Evolutionary conservation across 2,888 invertebrate species (phyloP), one percentile per base, ranked within the genome.

Genomic region (Nomada flava): DNA sequence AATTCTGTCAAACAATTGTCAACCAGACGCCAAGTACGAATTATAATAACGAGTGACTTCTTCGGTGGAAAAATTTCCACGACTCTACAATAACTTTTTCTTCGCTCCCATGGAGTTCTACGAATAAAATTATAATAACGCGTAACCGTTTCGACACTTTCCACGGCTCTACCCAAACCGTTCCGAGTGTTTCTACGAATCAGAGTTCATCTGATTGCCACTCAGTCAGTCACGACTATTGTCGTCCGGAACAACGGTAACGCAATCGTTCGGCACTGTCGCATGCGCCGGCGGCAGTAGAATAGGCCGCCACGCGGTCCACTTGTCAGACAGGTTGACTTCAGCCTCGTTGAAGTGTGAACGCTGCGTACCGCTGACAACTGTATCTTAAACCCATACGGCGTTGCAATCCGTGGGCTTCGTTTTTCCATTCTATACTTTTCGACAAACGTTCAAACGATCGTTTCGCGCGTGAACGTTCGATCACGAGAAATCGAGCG

Each of bases 281-380:
- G 42, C 55, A 44, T 50, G 18, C 11, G 29, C 10, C 60, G 55
- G 55, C 44, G 80, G 23, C 47, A 74, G 73, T 73, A 64, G 80
- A 60, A 64, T 68, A 81, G 80, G 63, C 26, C 26, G 68, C 29
- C 26, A 29, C 47, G 63, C 29, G 13, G 42, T 44, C 20, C 26
- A 65, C 69, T 55, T 53, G 74, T 81, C 81, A 60, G 81, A 80
- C 81, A 65, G 57, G 80, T 74, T 64, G 69, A 64, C 57, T 26
- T 26, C 69, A 63, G 72, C 63, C 55, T 18, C 80, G 60, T 67
- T 67, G 60, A 73, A 73, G 73, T 80, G 80, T 64, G 72, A 80
- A 79, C 80, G 50, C 36, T 63, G 26, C 52, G 36, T 50, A 62
- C 36, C 59, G 70, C 62, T 73, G 81, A 81, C 81, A 81, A 79